Conservation (phyloP, 2,888 invertebrate genomes). For the Morpho deidamia region DNA sequence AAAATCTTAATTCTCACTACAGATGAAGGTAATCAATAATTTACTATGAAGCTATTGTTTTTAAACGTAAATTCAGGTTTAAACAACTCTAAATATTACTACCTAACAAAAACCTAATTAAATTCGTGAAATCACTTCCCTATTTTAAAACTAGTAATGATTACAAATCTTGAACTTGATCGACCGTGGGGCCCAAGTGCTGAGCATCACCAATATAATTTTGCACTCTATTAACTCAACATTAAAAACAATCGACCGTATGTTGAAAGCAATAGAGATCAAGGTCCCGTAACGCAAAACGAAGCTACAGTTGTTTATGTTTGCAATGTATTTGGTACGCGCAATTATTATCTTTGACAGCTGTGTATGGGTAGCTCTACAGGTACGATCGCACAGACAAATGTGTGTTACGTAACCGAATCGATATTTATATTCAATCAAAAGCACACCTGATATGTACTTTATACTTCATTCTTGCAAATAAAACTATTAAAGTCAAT, state of each 20-base stretch:
- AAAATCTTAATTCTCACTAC: no score
- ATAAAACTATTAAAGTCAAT: no score
- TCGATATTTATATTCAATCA: no score
- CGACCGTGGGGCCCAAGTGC: conserved; percentile 54
- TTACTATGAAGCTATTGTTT: no score
- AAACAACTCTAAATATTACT: not conserved
- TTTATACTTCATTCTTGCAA: no score
- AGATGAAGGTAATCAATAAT: no score
- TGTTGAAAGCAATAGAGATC: conserved; percentile 26
- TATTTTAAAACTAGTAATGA: conserved; percentile 52
- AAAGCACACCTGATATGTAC: no score
- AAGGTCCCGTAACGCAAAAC: conserved; percentile 18
- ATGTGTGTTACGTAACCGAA: conserved; percentile 25
- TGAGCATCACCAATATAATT: conserved; percentile 30
- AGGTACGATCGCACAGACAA: conserved; percentile 54
- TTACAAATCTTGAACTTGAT: conserved; percentile 66
- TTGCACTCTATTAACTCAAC: conserved; percentile 15
- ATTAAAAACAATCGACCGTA: conserved; percentile 26
- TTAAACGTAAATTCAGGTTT: no score
- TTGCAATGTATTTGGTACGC: conserved; percentile 62
- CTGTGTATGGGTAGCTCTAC: conserved; percentile 44
- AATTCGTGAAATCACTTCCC: conserved; percentile 50
- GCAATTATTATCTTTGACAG: conserved; percentile 74
- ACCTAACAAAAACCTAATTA: conserved; percentile 51
- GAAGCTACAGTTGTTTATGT: conserved; percentile 37